These are phyloP conservation scores for Apocheima hispidaria DNA, from an alignment of 2,888 invertebrate genomes.

Conservation along the genomic window DNA sequence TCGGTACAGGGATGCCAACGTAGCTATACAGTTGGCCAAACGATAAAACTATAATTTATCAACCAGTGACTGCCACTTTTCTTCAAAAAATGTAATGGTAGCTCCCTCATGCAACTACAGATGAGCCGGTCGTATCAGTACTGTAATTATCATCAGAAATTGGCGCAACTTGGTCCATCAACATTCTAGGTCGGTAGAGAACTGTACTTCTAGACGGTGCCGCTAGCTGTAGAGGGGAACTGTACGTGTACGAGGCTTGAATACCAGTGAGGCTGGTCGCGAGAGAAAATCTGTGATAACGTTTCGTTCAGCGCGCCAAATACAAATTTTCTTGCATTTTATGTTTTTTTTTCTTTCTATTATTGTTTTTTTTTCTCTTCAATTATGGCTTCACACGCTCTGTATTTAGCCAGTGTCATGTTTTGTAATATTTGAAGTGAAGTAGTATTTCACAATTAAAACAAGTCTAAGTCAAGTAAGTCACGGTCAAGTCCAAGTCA, in stretches of 20 bases:
- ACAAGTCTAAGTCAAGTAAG: no score
- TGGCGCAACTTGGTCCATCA: conserved; percentile 26
- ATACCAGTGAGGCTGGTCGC: neutral
- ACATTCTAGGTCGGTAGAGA: conserved; percentile 34
- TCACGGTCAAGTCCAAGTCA: no score
- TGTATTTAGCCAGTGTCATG: no score
- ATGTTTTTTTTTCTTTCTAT: no score
- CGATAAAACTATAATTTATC: neutral
- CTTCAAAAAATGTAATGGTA: neutral
- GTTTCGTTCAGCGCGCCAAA: no score
- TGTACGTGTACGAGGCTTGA: neutral
- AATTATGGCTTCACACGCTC: no score
- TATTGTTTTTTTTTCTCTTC: no score
- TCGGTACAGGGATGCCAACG: neutral
- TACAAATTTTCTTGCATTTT: no score
- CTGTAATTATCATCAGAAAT: conserved; percentile 24
- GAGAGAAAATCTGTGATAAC: neutral
- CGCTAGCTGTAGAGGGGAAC: conserved; percentile 9
- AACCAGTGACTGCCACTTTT: neutral
- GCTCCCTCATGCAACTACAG: neutral
- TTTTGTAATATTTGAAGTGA: no score
- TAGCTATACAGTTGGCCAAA: neutral
- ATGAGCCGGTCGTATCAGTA: neutral
- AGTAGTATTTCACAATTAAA: no score
- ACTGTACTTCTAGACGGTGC: conserved; percentile 20